Evolutionary conservation across 2,888 invertebrate species (phyloP), one percentile per base, ranked within the genome.

Genomic region (Pyrrhia umbra): DNA sequence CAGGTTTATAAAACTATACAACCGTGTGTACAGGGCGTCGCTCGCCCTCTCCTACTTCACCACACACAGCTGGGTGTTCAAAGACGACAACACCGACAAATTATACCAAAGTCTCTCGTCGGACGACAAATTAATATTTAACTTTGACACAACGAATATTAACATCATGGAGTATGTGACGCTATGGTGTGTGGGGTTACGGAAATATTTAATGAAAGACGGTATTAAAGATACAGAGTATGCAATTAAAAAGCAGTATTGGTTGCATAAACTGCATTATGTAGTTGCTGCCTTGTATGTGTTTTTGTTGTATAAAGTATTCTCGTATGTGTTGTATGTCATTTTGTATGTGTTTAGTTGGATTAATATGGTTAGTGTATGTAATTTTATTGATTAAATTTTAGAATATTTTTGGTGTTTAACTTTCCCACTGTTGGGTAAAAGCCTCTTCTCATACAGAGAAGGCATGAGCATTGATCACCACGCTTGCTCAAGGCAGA

Each of bases 1-100:
- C 78, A 84, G 83, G 68, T 78, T 83, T 13, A 69, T 56, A 42
- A 79, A 75, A 39, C 40, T 84, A 0, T 84, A 84, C 50, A 66
- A 58, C 2, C 76, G 80, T 27, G 74, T 82, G 0, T 78, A 80
- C 56, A 79, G 71, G 15, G 64, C 82, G 0, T 70, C 75, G 0
- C 45, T 61, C 1, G 54, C 79, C 0, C 68, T 77, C 1, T 65
- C 77, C 0, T 80, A 79, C 60, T 83, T 83, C 56, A 78, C 78
- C 0, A 74, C 60, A 0, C 75, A 76, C 27, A 67, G 70, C 3
- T 83, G 83, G 83, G 23, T 56, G 0, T 84, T 83, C 40, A 47
- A 10, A 0, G 82, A 83, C 5, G 50, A 63, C 0, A 82, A 83
- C n/a, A 49, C 74, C 0, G 57, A 61, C 9, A 45, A 59, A 10